Base-by-base conservation (phyloP, 2,888 invertebrate species). In the Mactromeris polynyma region DNA sequence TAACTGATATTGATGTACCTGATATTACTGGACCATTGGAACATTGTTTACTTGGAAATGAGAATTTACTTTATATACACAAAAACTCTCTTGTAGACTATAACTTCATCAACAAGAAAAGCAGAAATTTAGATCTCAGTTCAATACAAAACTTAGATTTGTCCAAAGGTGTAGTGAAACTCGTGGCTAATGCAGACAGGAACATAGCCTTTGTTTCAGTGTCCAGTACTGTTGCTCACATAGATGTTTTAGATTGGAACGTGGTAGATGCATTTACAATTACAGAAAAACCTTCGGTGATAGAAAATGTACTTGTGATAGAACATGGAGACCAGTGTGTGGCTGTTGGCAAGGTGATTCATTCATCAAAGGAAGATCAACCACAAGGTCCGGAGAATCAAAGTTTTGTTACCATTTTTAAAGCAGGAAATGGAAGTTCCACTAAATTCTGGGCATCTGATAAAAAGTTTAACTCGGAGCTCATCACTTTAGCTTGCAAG, bases 391-490 rank as follows among this genome's bases (percentile, higher is more conserved):
- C 90, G n/a, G 80, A 82, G 14, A 89, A 83, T 58, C 88, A 87
- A 21, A 83, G 87, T 36, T 93, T 90, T 88, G 80, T 92, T 17
- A 83, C 81, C 54, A 31, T 87, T 14, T 91, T 91, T 89, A 85
- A 89, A 42, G n/a, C 79, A 19, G 89, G 83, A 0, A 80, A 73
- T 42, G 87, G 80, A 33, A 82, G 85, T 42, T 88, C 91, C 31
- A 77, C 83, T 21, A 38, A 58, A 64, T 77, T 91, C 31, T 21
- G 78, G 31, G 85, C 86, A 40, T 19, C 88, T 2, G 81, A 90
- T 6, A 80, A 83, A 17, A 46, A 78, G 31, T 42, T 93, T 17
- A 69, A 58, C 51, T 51, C n/a, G 11, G 36, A 81, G 4, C 17
- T 11, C 0, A 19, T 42, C 17, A 78, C 79, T 26, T 33, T 87